Evolutionary conservation across 2,888 invertebrate genomes (phyloP), one percentile per base, ranked within the genome.

Genomic region (Podabrus alpinus): DNA sequence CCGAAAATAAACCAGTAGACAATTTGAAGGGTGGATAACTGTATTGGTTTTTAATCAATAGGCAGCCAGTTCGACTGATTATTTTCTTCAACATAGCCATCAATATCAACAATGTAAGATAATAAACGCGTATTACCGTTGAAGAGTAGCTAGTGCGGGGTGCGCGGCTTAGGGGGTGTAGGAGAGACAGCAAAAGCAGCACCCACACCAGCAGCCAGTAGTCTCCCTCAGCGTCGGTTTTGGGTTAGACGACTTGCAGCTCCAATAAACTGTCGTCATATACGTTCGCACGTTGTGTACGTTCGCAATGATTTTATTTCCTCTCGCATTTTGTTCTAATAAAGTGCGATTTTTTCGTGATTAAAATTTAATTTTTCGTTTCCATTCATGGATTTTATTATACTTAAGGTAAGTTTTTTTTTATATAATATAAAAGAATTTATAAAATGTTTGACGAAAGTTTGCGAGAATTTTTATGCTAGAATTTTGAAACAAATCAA

Each of bases 371-470:
- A 59, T 45, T 16, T 45, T 45, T 19, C 62, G 59, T 67, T 64
- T 68, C 66, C 77, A 76, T 82, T 80, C 78, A 82, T 82, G 82
- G 82, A 82, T 81, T 82, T 82, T 80, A 80, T 82, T 77, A 82
- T 82, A 71, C 80, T 81, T 70, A 82, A 82, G 81, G 82, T 82
- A 80, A 81, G 81, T 77, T 72, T 72, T 72, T 19, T 16, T 3
- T 7, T 19, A 2, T 29, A 10, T 16, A 11, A 11, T 24, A 11
- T 11, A 66, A 29, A 66, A 25, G 10, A 16, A 1, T 10, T 15
- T 24, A 17, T 9, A 17, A 17, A 19, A 19, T 66, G 24, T 66
- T 25, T 66, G 25, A 67, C 11, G 15, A 67, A 70, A 74, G 24
- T 71, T 45, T 73, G 71, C 69, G 72, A 77, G 76, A 69, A 60